Base-by-base conservation (phyloP, 1,140 invertebrate species). In the Nebria ingens region DNA sequence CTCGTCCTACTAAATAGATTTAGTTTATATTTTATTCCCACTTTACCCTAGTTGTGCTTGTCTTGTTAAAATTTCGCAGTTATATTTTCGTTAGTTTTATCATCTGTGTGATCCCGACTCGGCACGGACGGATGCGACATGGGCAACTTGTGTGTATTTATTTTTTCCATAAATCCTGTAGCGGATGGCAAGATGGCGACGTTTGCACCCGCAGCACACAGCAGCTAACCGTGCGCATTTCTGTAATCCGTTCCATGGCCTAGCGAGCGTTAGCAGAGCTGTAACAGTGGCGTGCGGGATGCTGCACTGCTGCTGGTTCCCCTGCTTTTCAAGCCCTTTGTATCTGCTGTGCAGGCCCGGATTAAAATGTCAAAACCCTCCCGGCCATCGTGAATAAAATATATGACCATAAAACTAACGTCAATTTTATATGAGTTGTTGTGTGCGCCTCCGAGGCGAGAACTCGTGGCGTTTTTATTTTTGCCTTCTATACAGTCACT, bases 341-440 rank as follows among this genome's bases (percentile, higher is more conserved):
- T 45, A 17, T 45, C 40, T 6, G 9, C 40, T 17, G 40, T 45
- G 6, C 40, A 45, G 40, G 40, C 6, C 40, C 40, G 40, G 40
- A 45, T 45, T 45, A 45, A 45, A 45, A 45, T 45, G 40, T 45
- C 40, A 45, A 45, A 45, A 6, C 40, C 40, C 40, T 45, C 40
- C 40, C 40, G 40, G 40, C 40, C 17, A 45, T 45, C 40, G 40
- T 45, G 40, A 45, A 45, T 45, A 45, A 45, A 45, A 45, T 45
- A 45, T 45, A 45, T 45, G 40, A 17, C 9, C 40, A 45, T 45
- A 45, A 45, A 45, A 45, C 40, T 45, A 17, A 45, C 40, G 40
- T 45, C 40, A 45, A 45, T 45, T 45, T 45, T 45, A 45, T 45
- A 45, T 45, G 40, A 45, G 40, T 45, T 45, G 40, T 45, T 45